Percentiles rank a stretch among this genome's conserved stretches.
Conservation (phyloP, 2,888 invertebrate genomes). For the Megastigmus dorsalis region DNA sequence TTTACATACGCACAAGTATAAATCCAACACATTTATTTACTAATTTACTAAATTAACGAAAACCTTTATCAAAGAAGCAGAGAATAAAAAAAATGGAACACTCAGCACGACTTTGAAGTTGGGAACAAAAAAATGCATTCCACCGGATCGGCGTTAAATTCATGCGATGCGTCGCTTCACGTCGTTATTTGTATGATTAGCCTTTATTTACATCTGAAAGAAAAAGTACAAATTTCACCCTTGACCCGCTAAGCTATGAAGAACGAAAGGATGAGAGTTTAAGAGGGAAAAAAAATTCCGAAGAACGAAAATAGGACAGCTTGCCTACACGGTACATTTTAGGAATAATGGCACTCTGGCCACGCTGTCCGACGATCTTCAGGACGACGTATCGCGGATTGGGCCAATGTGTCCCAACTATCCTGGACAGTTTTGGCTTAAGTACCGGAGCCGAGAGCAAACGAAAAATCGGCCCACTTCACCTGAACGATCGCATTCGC, state of each 20-base stretch:
- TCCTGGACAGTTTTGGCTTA: background rate
- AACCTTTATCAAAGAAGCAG: too few relatives aligned
- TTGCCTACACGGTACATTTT: too few relatives aligned
- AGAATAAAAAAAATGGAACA: background rate
- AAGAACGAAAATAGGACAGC: too few relatives aligned
- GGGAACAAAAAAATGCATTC: background rate
- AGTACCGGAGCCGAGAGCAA: too few relatives aligned
- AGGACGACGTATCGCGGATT: background rate
- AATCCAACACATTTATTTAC: background rate
- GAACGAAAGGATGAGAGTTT: background rate
- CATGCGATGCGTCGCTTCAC: background rate
- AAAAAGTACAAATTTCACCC: too few relatives aligned
- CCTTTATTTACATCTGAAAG: too few relatives aligned
- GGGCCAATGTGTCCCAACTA: background rate
- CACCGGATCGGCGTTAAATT: slow-evolving; percentile 3
- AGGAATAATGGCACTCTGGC: background rate
- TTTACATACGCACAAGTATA: background rate
- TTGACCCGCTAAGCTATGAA: slow-evolving; percentile 26
- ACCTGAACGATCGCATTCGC: too few relatives aligned
- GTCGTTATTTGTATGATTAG: too few relatives aligned
- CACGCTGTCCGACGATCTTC: background rate
- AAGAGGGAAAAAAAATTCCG: too few relatives aligned
- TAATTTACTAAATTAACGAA: too few relatives aligned
- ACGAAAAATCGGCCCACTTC: background rate
- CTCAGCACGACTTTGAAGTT: slow-evolving; percentile 10